phyloP scores from a whole-genome alignment of 2,888 invertebrate genomes.

The Taphrorychus bicolor region DNA sequence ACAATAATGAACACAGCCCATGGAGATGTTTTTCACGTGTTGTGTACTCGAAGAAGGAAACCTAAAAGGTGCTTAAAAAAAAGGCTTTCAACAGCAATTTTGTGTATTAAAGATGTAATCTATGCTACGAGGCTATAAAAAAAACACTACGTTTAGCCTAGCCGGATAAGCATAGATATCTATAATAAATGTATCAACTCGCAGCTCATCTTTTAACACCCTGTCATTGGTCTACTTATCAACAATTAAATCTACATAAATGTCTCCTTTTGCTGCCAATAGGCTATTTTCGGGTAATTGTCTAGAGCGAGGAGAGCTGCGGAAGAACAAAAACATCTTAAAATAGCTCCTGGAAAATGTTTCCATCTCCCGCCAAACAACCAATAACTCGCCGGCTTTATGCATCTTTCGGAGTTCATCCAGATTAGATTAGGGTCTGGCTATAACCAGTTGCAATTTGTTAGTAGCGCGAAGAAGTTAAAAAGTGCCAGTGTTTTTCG shows the following conservation, averaged over 20 bases:
- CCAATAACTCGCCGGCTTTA: conserved; percentile 7
- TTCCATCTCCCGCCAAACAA: conserved; percentile 16
- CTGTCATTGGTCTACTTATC: too few relatives aligned
- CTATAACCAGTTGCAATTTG: conserved; percentile 5
- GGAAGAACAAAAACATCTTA: conserved; percentile 18
- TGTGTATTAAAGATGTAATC: too few relatives aligned
- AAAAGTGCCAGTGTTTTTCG: too few relatives aligned
- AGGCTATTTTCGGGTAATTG: not conserved
- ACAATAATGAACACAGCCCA: conserved; percentile 1
- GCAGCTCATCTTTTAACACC: too few relatives aligned
- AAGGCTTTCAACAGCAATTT: too few relatives aligned
- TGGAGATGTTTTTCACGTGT: not conserved
- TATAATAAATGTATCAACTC: too few relatives aligned
- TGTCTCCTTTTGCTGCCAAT: too few relatives aligned
- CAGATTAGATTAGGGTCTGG: conserved; percentile 13
- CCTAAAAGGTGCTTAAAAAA: not conserved
- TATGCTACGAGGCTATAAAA: too few relatives aligned
- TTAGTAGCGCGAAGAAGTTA: not conserved
- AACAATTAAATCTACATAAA: too few relatives aligned
- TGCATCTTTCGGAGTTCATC: conserved; percentile 12
- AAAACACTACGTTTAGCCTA: too few relatives aligned
- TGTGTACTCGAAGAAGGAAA: not conserved
- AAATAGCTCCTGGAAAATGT: conserved; percentile 17
- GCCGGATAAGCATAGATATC: too few relatives aligned
- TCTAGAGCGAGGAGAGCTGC: conserved; percentile 4